phyloP scores from a whole-genome alignment of 2,888 invertebrate species.

The Coelopa pilipes region DNA sequence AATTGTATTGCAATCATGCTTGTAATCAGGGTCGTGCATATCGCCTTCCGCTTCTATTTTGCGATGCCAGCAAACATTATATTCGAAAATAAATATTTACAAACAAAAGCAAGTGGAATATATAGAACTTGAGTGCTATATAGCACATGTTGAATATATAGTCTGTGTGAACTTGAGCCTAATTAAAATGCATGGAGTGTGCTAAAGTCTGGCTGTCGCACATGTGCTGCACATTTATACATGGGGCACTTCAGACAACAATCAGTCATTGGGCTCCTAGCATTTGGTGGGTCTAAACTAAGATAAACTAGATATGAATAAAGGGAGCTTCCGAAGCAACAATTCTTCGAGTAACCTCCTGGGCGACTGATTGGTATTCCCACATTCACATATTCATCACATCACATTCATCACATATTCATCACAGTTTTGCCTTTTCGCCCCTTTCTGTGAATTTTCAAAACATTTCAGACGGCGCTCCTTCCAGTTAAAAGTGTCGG shows the following conservation, averaged over 20 bases:
- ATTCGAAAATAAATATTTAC: neutral
- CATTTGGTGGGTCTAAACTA: no score
- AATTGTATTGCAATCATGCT: neutral
- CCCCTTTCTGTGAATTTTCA: no score
- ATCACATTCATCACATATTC: no score
- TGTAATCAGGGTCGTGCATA: neutral
- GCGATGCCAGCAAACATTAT: neutral
- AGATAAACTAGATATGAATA: no score
- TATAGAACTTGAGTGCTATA: neutral
- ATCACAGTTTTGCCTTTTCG: no score
- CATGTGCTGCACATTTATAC: neutral
- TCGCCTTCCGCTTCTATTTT: neutral
- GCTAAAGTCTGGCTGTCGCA: neutral
- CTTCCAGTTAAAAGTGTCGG: no score
- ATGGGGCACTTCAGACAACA: neutral
- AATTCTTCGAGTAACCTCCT: no score
- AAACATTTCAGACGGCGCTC: no score
- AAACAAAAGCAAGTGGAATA: neutral
- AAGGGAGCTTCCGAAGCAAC: no score
- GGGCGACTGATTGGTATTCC: no score
- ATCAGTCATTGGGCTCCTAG: neutral
- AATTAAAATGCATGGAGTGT: constrained; percentile 15
- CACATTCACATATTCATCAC: no score
- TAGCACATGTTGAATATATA: neutral
- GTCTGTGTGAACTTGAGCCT: neutral